Base-by-base conservation (phyloP, 1,140 invertebrate species). In the Rhopalosiphum padi region DNA sequence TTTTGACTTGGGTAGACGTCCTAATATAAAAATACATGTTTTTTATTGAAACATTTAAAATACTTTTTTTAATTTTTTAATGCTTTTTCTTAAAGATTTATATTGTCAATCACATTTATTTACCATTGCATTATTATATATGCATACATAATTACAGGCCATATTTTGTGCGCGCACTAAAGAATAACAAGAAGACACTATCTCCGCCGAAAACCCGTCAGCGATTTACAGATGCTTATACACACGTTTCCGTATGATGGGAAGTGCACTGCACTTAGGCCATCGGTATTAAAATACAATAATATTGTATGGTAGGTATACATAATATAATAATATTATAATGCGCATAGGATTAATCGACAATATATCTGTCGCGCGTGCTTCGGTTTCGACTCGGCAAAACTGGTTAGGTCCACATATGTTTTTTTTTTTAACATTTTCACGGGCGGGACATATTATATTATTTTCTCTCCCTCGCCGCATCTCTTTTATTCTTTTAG, bases 321-420 rank as follows among this genome's bases (percentile, higher is more conserved):
- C 0, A 2, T 41, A 41, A 46, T 11, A 25, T 23, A 43, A 5
- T 23, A 41, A 85, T 41, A 23, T 43, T 85, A 9, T 25, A 46
- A 89, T 89, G 8, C 5, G 6, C 30, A 8, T 22, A 68, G 53
- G 53, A 60, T 90, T 68, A 90, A 90, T 90, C 48, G 23, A 89
- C 48, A 23, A 89, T 90, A 30, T 60, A 41, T 53, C 48, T 30
- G 53, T 90, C 41, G 53, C 41, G 41, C 21, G 37, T 15, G 37
- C n/a, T 51, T 88, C 46, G 43, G 83, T 77, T 30, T 43, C 9
- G 37, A 46, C 53, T 68, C 55, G 55, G 55, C 89, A 23, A 90
- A 90, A 90, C 89, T 68, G 89, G 89, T 90, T 90, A 68, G 60
- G 23, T 60, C 22, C 25, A 90, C 43, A n/a, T 37, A 53, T 5